Base-by-base conservation (phyloP, 2,797 vertebrate species). In the Argyrosomus regius region DNA sequence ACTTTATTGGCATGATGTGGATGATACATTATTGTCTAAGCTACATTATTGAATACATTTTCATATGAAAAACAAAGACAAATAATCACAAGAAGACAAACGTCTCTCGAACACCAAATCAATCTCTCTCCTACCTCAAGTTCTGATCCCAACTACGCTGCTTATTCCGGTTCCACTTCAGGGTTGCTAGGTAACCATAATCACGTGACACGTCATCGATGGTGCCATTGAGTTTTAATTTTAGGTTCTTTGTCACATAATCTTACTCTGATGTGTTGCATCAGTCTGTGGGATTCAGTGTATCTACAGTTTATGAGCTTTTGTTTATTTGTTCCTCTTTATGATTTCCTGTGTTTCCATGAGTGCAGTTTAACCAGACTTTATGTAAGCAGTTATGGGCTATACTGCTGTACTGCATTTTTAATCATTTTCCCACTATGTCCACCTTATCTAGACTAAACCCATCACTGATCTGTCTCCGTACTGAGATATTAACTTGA, bases 101-200 rank as follows among this genome's bases (percentile, higher is more conserved):
- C 57, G 28, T 61, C 66, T 43, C 35, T 28, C 4, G 48, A 54
- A 64, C 45, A 60, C 11, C 9, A 9, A 74, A 67, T 24, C 17
- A 60, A 1, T 43, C 7, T 26, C 26, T 64, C 3, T 48, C 16
- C 45, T 28, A 13, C 31, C 17, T 72, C n/a, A 53, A 84, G 84
- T 90, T 58, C 77, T 89, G 67, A 90, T 80, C 6, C 89, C 95
- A 50, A 92, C 90, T 59, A 93, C 95, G 2, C 92, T 96, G 82
- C 91, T 96, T n/a, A 85, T 97, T 87, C 95, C 92, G 0, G 87
- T 96, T 73, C 96, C 95, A 50, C 59, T 96, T 78, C 90, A 89
- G 95, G 94, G 72, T 92, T 98, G 78, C 91, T 87, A 0, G 96
- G 96, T 3, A 97, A 96, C 92, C 92, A 89, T 78, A 95, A 95